Conservation (phyloP, 2,797 vertebrate species). For the Malurus splendens region DNA sequence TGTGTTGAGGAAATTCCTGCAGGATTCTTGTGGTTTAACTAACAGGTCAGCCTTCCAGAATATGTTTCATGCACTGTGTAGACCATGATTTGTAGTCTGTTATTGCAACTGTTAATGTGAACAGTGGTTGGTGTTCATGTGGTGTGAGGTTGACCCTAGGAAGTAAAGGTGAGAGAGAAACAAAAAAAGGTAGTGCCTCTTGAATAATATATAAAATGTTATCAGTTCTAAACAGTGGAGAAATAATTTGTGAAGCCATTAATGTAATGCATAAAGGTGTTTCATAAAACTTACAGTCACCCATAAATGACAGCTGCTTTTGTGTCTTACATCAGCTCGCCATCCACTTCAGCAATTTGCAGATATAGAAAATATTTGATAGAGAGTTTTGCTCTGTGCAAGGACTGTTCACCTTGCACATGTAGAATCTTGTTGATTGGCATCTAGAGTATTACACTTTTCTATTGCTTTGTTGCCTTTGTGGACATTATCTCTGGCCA, state of each 20-base stretch:
- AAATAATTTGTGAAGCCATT: constrained; percentile 24
- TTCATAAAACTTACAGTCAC: background rate
- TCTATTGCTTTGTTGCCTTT: background rate
- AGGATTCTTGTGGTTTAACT: background rate
- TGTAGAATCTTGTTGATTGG: background rate
- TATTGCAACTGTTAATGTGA: background rate
- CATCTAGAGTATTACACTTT: background rate
- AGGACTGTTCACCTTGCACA: background rate
- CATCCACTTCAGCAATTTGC: background rate
- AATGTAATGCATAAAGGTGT: background rate
- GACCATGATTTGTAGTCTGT: background rate
- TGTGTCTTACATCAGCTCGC: background rate
- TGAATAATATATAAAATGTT: constrained; percentile 11
- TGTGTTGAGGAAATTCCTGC: background rate
- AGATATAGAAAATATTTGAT: background rate
- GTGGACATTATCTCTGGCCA: background rate
- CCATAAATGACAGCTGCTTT: background rate
- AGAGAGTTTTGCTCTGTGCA: background rate
- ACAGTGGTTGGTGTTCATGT: background rate
- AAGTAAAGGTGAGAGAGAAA: background rate
- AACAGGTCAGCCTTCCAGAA: background rate
- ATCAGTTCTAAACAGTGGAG: background rate
- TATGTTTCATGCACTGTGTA: background rate
- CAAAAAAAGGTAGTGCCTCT: background rate
- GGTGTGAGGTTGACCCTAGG: background rate